Evolutionary conservation across 2,113 vertebrate species (phyloP).

Genomic region (Ginglymostoma cirratum): DNA sequence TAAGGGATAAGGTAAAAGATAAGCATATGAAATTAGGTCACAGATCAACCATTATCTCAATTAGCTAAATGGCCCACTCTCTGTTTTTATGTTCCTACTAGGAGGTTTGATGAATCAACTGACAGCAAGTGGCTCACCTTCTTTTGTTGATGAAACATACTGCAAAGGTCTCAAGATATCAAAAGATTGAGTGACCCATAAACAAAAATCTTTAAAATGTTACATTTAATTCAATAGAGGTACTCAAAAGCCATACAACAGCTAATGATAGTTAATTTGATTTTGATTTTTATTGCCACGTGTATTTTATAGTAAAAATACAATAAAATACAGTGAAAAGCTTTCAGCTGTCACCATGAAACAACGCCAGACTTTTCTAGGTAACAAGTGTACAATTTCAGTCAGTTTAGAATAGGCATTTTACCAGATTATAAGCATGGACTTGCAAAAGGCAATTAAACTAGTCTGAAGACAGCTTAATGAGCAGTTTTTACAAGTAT

Average conservation of each 20-base stretch:
- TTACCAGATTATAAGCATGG: neutral
- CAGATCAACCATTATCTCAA: neutral
- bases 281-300: no score
- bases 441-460: neutral
- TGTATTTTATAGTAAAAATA: no score
- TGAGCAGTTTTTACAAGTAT: neutral
- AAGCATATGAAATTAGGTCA: neutral
- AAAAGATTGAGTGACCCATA: neutral
- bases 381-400: neutral
- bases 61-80: no score
- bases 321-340: no score
- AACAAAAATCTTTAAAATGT: neutral
- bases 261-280: neutral
- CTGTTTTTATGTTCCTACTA: no score
- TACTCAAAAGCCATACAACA: neutral
- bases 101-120: neutral
- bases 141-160: neutral
- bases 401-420: neutral
- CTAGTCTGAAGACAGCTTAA: neutral
- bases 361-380: neutral
- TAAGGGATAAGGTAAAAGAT: neutral
- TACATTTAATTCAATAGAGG: neutral
- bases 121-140: neutral
- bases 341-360: no score
- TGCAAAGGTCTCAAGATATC: neutral